Evolutionary conservation across 2,888 invertebrate genomes (phyloP), one percentile per base, ranked within the genome.

Genomic region (Laspeyria flexula): DNA sequence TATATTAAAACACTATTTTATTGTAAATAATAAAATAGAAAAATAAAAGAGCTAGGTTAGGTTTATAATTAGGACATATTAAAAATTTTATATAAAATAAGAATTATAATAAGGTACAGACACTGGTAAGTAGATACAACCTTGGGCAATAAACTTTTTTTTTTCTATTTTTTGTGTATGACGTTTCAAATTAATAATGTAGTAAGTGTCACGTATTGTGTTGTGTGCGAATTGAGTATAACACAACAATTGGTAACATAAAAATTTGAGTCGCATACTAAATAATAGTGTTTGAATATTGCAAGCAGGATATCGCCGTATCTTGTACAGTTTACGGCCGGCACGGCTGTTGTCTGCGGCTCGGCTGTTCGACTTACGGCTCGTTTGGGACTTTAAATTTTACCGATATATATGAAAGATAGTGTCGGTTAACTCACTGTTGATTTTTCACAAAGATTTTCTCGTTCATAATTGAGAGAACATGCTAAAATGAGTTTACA

Each of bases 291-390:
- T 53, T 58, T 63, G 54, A 61, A 58, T 63, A 61, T 47, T 50
- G 60, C 64, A 48, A 39, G 63, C 59, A 49, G 44, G 18, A 54
- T 64, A 62, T 62, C 47, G 54, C 64, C 47, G 48, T 59, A 62
- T 59, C 50, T 54, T 46, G n/a, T 18, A 38, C 23, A 37, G 31
- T 62, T 48, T 58, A 48, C 47, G 59, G 37, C 15, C 6, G 38
- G 41, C 42, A 38, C 46, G 44, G 45, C 35, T 33, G 40, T 18
- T n/a, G n/a, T n/a, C 43, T 12, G 45, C 6, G n/a, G 5, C 16
- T 35, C 37, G 33, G 43, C n/a, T 34, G 41, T 49, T 42, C 33
- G 48, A 44, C 41, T 60, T 31, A 31, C 45, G 46, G 45, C 43
- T 34, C 9, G 11, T 27, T 3, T 13, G 33, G 31, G 30, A 43